phyloP scores from a whole-genome alignment of 2,797 vertebrate genomes.

The Sardinella longiceps region DNA sequence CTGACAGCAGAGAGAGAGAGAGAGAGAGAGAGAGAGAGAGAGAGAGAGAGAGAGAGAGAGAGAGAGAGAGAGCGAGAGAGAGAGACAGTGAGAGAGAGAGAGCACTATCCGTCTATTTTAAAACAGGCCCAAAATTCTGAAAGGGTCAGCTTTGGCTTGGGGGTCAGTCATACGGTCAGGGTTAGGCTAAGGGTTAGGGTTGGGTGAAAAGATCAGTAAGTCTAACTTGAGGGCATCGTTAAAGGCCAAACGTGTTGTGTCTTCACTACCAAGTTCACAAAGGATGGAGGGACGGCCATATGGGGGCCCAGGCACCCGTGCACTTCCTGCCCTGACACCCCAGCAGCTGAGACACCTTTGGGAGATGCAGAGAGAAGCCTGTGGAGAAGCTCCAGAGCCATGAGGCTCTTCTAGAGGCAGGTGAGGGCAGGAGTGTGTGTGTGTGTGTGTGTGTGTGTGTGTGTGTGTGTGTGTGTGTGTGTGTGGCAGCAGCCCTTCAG shows the following conservation, averaged over 20 bases:
- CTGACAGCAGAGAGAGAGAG: neutral
- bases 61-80: neutral
- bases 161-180: neutral
- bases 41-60: neutral
- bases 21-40: neutral
- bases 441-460: constrained; percentile 22
- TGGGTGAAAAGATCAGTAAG: neutral
- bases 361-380: neutral
- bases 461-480: constrained; percentile 22
- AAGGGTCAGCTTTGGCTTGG: neutral
- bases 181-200: neutral
- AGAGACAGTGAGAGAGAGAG: too few relatives aligned
- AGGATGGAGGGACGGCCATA: neutral
- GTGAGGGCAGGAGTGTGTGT: constrained; percentile 4
- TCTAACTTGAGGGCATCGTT: neutral
- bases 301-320: neutral
- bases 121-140: neutral
- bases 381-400: neutral
- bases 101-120: neutral
- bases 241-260: neutral
- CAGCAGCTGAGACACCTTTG: neutral
- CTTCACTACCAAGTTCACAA: neutral
- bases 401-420: neutral
- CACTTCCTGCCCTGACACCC: neutral
- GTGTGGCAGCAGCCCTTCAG: constrained; percentile 1